Conservation (phyloP, 2,888 invertebrate species). For the Pilophorus perplexus region DNA sequence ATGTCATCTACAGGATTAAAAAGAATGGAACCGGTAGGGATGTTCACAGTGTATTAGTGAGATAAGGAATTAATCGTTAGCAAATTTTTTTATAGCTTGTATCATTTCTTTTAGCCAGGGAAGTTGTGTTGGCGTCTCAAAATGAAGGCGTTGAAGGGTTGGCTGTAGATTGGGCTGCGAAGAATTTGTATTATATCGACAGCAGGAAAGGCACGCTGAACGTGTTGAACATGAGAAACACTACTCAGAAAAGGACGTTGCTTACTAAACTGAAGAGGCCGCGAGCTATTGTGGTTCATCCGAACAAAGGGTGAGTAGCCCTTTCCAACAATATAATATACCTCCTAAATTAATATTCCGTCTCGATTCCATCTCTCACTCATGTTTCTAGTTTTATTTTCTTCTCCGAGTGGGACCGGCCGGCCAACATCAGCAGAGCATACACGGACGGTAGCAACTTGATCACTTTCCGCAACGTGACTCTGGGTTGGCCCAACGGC, state of each 20-base stretch:
- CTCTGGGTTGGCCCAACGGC: slow-evolving; percentile 97
- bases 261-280: slow-evolving; percentile 87
- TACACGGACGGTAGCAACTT: slow-evolving; percentile 85
- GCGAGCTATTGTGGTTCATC: slow-evolving; percentile 93
- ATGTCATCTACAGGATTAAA: slow-evolving; percentile 74
- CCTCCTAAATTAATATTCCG: no score
- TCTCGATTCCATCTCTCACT: background rate
- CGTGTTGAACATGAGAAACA: slow-evolving; percentile 83
- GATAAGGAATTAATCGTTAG: background rate
- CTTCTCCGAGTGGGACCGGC: slow-evolving; percentile 94
- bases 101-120: slow-evolving; percentile 62
- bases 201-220: slow-evolving; percentile 91
- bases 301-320: slow-evolving; percentile 70
- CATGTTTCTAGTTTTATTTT: slow-evolving; percentile 65
- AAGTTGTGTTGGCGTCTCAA: slow-evolving; percentile 90
- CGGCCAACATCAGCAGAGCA: slow-evolving; percentile 92
- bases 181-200: slow-evolving; percentile 93
- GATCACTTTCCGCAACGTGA: slow-evolving; percentile 82
- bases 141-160: slow-evolving; percentile 96
- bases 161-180: slow-evolving; percentile 93
- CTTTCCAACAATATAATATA: background rate
- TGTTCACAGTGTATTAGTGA: background rate
- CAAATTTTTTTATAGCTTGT: no score
- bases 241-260: slow-evolving; percentile 70
- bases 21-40: slow-evolving; percentile 54